Evolutionary conservation across 2,113 vertebrate species (phyloP).

Genomic region (Eidolon helvum): DNA sequence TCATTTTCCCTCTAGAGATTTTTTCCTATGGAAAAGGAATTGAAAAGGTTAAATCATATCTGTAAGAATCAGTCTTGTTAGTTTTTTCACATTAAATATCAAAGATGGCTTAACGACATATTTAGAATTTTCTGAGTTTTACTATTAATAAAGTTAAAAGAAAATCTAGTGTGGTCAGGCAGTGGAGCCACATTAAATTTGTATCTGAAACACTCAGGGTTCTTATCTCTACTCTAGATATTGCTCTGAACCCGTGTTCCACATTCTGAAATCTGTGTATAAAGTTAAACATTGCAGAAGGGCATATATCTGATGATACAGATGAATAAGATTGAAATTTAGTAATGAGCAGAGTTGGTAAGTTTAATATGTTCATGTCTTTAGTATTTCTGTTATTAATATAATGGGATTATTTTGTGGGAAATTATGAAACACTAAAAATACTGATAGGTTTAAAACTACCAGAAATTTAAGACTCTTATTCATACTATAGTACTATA

Average conservation of each 20-base stretch:
- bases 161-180: conserved; percentile 72
- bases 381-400: conserved; percentile 8
- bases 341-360: conserved; percentile 24
- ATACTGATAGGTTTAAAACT: neutral
- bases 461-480: neutral
- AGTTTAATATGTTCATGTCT: conserved; percentile 22
- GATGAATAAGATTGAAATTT: conserved; percentile 57
- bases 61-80: conserved; percentile 55
- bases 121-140: conserved; percentile 71
- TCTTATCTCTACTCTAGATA: conserved; percentile 71
- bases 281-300: conserved; percentile 79
- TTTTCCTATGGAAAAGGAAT: neutral
- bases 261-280: conserved; percentile 67
- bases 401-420: neutral
- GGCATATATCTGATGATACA: conserved; percentile 68
- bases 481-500: neutral
- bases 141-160: conserved; percentile 79
- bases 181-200: conserved; percentile 63
- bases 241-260: conserved; percentile 59
- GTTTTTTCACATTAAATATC: conserved; percentile 58
- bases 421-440: conserved; percentile 11
- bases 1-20: neutral
- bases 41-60: conserved; percentile 71
- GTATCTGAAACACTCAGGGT: conserved; percentile 48
- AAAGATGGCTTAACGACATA: conserved; percentile 64